These are phyloP conservation scores for Artibeus jamaicensis DNA, from an alignment of 2,797 vertebrate genomes.

Conservation along the genomic window DNA sequence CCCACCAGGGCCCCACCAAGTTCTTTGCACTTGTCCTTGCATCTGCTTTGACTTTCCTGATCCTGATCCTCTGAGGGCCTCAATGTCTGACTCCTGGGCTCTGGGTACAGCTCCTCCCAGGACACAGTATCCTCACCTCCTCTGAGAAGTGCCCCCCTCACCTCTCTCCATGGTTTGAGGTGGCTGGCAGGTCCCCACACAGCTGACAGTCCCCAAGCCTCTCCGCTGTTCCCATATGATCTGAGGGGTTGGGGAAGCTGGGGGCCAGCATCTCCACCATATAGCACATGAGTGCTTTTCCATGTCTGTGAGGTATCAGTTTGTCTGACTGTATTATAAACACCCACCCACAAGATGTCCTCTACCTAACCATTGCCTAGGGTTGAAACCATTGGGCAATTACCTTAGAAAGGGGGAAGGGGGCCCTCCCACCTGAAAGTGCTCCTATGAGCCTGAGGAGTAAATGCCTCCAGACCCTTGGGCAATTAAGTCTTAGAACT, in stretches of 20 bases:
- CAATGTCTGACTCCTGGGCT: neutral
- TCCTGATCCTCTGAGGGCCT: neutral
- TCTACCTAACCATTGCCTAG: neutral
- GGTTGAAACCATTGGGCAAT: neutral
- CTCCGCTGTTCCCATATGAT: neutral
- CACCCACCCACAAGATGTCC: neutral
- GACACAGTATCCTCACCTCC: neutral
- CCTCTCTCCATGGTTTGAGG: rapidly evolving
- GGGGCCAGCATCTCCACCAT: rapidly evolving
- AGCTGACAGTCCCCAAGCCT: too few relatives aligned
- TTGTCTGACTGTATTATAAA: neutral
- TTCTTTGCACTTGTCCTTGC: neutral
- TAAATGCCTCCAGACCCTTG: neutral
- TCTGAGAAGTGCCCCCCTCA: neutral
- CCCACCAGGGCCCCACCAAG: neutral
- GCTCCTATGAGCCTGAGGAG: neutral
- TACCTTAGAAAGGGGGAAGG: neutral
- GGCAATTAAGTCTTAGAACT: neutral
- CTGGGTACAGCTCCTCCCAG: neutral
- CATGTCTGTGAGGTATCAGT: neutral
- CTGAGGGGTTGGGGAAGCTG: neutral
- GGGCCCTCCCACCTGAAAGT: neutral
- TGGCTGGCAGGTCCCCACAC: too few relatives aligned
- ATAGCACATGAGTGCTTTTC: neutral
- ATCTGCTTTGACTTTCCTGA: neutral